These are phyloP conservation scores for Scaptomyza cyrtandrae DNA, from an alignment of 2,888 invertebrate species.

Conservation along the genomic window DNA sequence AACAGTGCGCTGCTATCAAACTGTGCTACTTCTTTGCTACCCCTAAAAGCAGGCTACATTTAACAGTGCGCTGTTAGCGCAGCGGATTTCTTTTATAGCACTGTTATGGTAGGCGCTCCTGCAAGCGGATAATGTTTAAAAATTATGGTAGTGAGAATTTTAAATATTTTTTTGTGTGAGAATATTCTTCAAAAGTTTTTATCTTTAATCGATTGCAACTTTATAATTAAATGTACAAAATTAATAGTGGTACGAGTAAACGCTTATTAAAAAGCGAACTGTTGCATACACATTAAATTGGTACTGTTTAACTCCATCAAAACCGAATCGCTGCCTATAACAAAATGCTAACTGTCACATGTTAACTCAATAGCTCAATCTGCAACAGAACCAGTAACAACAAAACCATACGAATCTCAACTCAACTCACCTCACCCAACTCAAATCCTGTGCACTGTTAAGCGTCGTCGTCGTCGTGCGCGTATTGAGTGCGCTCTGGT, in stretches of 20 bases:
- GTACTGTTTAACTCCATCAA: too few relatives aligned
- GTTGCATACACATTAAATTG: conserved; percentile 15
- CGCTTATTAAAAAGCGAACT: neutral
- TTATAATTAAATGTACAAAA: too few relatives aligned
- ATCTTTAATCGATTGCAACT: too few relatives aligned
- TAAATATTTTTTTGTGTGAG: too few relatives aligned
- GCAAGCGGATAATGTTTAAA: conserved; percentile 27
- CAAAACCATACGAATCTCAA: neutral
- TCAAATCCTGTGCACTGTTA: conserved; percentile 37
- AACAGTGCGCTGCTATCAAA: conserved; percentile 2
- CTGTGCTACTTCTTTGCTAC: conserved; percentile 37
- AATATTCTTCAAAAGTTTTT: too few relatives aligned
- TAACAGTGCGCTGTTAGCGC: neutral
- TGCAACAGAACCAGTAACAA: neutral
- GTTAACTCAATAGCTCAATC: conserved; percentile 13
- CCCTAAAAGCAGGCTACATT: conserved; percentile 6
- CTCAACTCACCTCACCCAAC: conserved; percentile 40
- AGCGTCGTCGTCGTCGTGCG: conserved; percentile 31
- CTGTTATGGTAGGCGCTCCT: conserved; percentile 37
- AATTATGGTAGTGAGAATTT: too few relatives aligned
- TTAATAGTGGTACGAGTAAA: too few relatives aligned
- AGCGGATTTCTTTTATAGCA: conserved; percentile 40
- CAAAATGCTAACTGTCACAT: neutral
- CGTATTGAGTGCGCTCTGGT: conserved; percentile 8
- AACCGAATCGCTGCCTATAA: too few relatives aligned